phyloP scores from a whole-genome alignment of 1,140 invertebrate species.

The Nixonia krombeini region DNA sequence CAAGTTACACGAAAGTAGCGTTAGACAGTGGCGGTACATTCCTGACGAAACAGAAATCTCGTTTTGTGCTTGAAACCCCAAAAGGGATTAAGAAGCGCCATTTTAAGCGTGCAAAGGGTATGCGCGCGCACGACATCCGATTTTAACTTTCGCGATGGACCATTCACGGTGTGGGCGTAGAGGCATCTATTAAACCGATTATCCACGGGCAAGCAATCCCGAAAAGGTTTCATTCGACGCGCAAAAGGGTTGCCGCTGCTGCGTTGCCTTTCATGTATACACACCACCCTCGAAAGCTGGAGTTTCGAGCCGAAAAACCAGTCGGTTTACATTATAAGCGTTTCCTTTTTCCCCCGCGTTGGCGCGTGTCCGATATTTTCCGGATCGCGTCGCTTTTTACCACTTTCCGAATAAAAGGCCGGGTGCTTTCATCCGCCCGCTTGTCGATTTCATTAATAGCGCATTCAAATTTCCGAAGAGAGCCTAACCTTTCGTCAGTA shows the following conservation, averaged over 20 bases:
- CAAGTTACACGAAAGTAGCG: no score
- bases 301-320: constrained; percentile 46
- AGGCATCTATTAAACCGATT: constrained; percentile 68
- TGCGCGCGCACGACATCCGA: constrained; percentile 48
- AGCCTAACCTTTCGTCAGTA: no score
- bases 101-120: constrained; percentile 53
- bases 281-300: constrained; percentile 29
- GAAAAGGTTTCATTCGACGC: constrained; percentile 55
- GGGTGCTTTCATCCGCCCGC: constrained; percentile 40
- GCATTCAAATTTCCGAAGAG: constrained; percentile 3
- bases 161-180: constrained; percentile 36
- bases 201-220: constrained; percentile 54
- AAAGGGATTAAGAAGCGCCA: constrained; percentile 66
- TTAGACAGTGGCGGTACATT: constrained; percentile 26
- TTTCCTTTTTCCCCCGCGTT: constrained; percentile 50
- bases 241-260: constrained; percentile 47
- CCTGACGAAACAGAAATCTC: constrained; percentile 62
- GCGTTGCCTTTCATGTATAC: constrained; percentile 45
- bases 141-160: constrained; percentile 66
- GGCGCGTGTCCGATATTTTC: constrained; percentile 50
- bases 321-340: constrained; percentile 50
- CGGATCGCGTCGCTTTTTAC: constrained; percentile 33
- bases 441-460: constrained; percentile 45
- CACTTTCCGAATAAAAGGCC: constrained; percentile 30
- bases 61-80: constrained; percentile 62